Conservation (phyloP, 2,113 vertebrate species). For the Tyto alba region DNA sequence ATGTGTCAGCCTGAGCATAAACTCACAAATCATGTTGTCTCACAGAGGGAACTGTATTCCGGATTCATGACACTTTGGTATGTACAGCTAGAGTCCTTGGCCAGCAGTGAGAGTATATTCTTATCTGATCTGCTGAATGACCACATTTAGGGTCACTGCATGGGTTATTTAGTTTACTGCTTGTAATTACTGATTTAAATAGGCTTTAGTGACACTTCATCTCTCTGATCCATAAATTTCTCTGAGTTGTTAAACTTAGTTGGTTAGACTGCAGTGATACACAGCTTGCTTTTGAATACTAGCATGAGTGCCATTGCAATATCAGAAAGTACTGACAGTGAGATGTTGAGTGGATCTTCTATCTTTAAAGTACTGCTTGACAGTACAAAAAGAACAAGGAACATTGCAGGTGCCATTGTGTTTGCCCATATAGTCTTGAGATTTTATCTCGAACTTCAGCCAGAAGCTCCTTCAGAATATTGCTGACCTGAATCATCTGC, state of each 20-base stretch:
- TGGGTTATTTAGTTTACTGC: background rate
- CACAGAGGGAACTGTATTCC: background rate
- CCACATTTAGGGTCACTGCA: background rate
- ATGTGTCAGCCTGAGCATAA: background rate
- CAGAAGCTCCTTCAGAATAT: background rate
- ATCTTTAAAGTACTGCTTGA: background rate
- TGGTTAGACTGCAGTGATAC: background rate
- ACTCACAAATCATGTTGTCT: background rate
- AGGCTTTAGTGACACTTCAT: background rate
- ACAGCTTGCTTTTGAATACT: background rate
- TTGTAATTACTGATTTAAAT: background rate
- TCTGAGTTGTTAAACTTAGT: background rate
- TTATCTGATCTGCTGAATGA: background rate
- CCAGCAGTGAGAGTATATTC: background rate
- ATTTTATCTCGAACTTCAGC: background rate
- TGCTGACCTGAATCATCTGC: background rate
- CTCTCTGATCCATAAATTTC: background rate
- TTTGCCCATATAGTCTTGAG: background rate
- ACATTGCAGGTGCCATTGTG: background rate
- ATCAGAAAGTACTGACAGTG: background rate
- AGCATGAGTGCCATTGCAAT: background rate
- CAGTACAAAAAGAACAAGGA: background rate
- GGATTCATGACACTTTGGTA: background rate
- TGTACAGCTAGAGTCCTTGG: background rate
- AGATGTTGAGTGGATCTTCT: background rate